A percentile compares a stretch with the other conserved stretches of the same genome.
These are phyloP conservation scores for Paracentrotus lividus DNA, from an alignment of 53 echinoderm and acorn worm genomes.

Conservation along the genomic window DNA sequence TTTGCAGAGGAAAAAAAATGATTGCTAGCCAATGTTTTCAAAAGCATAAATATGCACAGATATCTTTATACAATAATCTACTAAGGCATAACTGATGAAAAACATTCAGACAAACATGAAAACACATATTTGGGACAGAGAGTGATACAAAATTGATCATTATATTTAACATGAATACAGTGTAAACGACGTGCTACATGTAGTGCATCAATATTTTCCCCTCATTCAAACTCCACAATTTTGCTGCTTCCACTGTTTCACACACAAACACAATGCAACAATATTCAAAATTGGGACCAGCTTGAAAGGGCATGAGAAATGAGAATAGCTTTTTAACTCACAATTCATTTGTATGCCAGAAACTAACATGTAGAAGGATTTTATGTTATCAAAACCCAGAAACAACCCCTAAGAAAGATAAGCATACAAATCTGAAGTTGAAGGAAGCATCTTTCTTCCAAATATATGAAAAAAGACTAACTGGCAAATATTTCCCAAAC, in stretches of 20 bases:
- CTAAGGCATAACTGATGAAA: not conserved
- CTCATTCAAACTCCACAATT: not conserved
- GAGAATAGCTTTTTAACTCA: no score
- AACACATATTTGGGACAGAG: not conserved
- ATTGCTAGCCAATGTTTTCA: not conserved
- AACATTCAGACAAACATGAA: not conserved
- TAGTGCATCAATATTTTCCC: not conserved
- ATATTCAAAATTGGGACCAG: not conserved
- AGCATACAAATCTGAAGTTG: no score
- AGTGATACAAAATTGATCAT: not conserved
- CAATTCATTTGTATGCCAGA: no score
- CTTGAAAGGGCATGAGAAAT: not conserved
- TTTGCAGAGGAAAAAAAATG: not conserved
- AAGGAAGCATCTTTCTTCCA: not conserved
- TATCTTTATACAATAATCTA: not conserved
- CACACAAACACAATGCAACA: not conserved
- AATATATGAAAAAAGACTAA: no score
- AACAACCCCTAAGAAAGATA: no score
- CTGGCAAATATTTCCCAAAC: no score
- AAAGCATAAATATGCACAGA: slow-evolving; percentile 4
- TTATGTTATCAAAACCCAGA: no score
- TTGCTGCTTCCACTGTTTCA: not conserved
- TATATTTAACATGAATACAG: not conserved
- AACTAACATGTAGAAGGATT: no score
- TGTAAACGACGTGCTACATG: not conserved